A percentile compares a stretch with the other conserved stretches of the same genome.
These are phyloP conservation scores for Dyspetes luteomarginatus DNA, from an alignment of 2,888 invertebrate genomes.

Conservation along the genomic window DNA sequence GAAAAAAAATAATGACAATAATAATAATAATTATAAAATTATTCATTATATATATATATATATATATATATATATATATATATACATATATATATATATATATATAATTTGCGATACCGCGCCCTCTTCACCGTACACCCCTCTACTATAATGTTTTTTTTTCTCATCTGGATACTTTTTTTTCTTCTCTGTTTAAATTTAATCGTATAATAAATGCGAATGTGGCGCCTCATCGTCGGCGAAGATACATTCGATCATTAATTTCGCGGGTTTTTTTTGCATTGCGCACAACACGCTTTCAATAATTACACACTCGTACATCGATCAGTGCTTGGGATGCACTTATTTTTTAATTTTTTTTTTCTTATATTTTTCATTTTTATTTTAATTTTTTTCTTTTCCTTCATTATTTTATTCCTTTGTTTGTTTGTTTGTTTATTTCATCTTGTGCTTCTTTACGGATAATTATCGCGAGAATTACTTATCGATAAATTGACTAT, in stretches of 20 bases:
- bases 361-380: constrained; percentile 32
- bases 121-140: constrained; percentile 58
- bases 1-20: constrained; percentile 25
- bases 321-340: constrained; percentile 43
- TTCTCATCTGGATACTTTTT: constrained; percentile 21
- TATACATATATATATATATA: too few relatives aligned
- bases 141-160: constrained; percentile 51
- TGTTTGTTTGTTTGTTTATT: constrained; percentile 10
- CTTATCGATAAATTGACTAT: constrained; percentile 82
- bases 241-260: too few relatives aligned
- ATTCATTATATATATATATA: constrained; percentile 29
- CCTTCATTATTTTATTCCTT: constrained; percentile 17
- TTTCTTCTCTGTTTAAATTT: constrained; percentile 51
- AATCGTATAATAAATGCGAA: constrained; percentile 46
- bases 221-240: too few relatives aligned
- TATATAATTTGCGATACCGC: constrained; percentile 62
- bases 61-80: too few relatives aligned
- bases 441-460: constrained; percentile 67
- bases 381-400: background rate
- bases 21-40: constrained; percentile 59
- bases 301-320: constrained; percentile 68
- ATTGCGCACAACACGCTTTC: constrained; percentile 42
- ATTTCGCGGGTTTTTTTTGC: constrained; percentile 3
- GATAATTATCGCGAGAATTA: constrained; percentile 75
- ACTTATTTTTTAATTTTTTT: constrained; percentile 46